Evolutionary conservation across 2,797 vertebrate species (phyloP).

Genomic region (Nyctalus aviator): DNA sequence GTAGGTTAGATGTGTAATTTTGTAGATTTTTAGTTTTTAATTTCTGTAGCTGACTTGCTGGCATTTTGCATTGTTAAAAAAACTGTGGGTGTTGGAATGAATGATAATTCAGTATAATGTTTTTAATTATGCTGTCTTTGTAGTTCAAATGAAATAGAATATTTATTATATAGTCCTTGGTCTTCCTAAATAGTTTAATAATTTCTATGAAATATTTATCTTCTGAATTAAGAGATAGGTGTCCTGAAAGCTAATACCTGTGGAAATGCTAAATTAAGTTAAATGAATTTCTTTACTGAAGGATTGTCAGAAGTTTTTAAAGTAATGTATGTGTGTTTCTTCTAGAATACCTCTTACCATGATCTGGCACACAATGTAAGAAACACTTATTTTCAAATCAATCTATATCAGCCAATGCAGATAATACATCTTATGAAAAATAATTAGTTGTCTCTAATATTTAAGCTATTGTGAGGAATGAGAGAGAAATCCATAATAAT

Average conservation of each 20-base stretch:
- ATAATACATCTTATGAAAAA: neutral
- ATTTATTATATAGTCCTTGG: neutral
- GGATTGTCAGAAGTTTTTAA: neutral
- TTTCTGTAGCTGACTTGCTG: neutral
- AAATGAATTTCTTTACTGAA: neutral
- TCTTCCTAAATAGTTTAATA: neutral
- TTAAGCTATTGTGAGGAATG: neutral
- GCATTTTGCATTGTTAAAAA: neutral
- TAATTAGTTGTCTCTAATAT: slow-evolving; percentile 30
- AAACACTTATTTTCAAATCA: neutral
- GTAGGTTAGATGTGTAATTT: neutral
- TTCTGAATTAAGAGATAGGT: neutral
- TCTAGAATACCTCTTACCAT: neutral
- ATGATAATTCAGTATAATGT: neutral
- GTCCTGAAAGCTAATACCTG: neutral
- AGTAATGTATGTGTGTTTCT: neutral
- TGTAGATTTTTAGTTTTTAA: neutral
- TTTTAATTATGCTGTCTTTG: neutral
- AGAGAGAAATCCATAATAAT: neutral
- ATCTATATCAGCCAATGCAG: neutral
- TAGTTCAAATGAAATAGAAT: neutral
- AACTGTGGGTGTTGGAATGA: neutral
- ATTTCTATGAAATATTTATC: neutral
- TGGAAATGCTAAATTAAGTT: slow-evolving; percentile 14
- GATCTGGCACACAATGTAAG: neutral